These are phyloP conservation scores for Sternotherus odoratus DNA, from an alignment of 2,797 vertebrate species.

Conservation along the genomic window DNA sequence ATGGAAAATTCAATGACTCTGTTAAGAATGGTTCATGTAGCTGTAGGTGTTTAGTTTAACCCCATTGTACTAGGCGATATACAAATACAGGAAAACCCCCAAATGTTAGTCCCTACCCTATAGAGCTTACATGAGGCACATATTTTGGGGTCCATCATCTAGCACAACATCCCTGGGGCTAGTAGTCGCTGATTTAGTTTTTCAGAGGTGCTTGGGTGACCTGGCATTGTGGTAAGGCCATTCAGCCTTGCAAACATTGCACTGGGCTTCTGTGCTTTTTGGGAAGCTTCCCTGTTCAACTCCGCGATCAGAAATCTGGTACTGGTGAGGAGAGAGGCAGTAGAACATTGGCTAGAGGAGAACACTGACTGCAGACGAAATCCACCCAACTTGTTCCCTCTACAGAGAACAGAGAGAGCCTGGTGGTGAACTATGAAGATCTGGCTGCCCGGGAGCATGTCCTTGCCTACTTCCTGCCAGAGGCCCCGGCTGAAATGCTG, in stretches of 20 bases:
- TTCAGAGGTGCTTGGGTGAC: constrained; percentile 13
- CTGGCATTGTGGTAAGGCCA: background rate
- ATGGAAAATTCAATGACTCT: constrained; percentile 21
- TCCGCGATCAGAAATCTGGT: background rate
- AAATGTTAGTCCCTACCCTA: constrained; percentile 9
- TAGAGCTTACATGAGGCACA: background rate
- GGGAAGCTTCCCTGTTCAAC: background rate
- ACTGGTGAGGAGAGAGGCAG: background rate
- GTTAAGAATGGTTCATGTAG: background rate
- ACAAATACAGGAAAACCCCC: constrained; percentile 9
- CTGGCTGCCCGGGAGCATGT: constrained; percentile 95
- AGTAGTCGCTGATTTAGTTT: constrained; percentile 7
- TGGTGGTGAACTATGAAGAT: constrained; percentile 96
- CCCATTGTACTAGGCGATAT: background rate
- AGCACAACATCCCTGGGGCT: background rate
- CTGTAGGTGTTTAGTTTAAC: background rate
- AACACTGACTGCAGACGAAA: background rate
- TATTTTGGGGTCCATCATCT: constrained; percentile 14
- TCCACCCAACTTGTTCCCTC: background rate
- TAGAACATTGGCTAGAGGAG: background rate
- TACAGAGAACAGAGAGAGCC: constrained; percentile 94
- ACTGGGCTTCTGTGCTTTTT: background rate
- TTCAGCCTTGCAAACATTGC: background rate
- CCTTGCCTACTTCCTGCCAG: constrained; percentile 95
- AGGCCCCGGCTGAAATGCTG: constrained; percentile 95